A percentile compares a stretch with the other conserved stretches of the same genome.
Conservation (phyloP, 1,140 invertebrate species). For the Trichomalopsis sarcophagae region DNA sequence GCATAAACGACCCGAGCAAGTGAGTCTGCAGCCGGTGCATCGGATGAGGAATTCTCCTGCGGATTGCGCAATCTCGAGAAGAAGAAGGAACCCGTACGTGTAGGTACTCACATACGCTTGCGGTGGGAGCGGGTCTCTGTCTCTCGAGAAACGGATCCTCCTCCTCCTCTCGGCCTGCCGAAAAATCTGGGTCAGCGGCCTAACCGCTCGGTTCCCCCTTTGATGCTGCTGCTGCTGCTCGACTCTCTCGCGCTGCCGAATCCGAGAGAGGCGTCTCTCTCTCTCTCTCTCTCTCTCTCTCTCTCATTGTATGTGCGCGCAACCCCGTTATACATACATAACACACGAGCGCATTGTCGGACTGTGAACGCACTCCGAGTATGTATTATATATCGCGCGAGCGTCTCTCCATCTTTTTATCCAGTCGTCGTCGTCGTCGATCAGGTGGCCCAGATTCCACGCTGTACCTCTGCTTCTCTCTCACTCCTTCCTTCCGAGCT, state of each 20-base stretch:
- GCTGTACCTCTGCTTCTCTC: not conserved
- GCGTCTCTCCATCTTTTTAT: constrained; percentile 3
- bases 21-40: too few relatives aligned
- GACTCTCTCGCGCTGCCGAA: constrained; percentile 8
- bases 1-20: too few relatives aligned
- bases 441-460: constrained; percentile 47
- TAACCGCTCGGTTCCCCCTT: constrained; percentile 59
- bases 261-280: constrained; percentile 36
- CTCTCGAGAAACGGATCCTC: not conserved
- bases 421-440: constrained; percentile 1
- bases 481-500: not conserved
- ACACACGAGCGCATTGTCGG: constrained; percentile 7
- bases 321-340: constrained; percentile 32
- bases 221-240: not conserved
- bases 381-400: not conserved
- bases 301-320: constrained; percentile 13
- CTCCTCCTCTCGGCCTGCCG: constrained; percentile 40
- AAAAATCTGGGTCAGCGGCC: constrained; percentile 70
- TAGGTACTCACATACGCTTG: too few relatives aligned
- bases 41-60: not conserved
- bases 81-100: not conserved
- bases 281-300: too few relatives aligned
- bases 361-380: not conserved
- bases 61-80: not conserved
- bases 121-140: too few relatives aligned